Evolutionary conservation across 2,113 vertebrate species (phyloP).

Genomic region (Sapajus apella): DNA sequence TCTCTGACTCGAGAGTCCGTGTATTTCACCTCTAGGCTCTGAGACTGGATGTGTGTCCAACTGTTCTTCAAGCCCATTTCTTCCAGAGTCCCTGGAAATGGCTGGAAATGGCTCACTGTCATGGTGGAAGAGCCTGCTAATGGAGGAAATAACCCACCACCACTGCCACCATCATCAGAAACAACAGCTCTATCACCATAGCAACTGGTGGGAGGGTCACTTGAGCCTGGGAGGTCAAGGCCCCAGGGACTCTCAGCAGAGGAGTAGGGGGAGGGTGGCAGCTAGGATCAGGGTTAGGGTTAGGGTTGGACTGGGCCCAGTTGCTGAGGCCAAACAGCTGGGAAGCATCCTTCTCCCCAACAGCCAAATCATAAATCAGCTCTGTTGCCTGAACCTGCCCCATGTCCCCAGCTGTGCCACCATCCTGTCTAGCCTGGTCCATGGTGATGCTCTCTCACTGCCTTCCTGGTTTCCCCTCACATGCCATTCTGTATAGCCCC

Average conservation of each 20-base stretch:
- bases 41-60: background rate
- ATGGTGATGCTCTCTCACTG: accelerated
- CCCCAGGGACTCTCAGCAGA: too few species aligned
- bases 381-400: too few species aligned
- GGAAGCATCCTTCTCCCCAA: background rate
- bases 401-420: accelerated
- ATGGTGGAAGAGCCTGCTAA: too few species aligned
- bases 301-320: background rate
- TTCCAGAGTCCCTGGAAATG: background rate
- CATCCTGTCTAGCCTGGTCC: background rate
- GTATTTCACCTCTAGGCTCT: background rate
- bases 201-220: too few species aligned
- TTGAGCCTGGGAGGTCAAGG: too few species aligned
- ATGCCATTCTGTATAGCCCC: accelerated
- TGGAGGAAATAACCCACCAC: too few species aligned
- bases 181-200: too few species aligned
- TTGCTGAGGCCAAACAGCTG: background rate
- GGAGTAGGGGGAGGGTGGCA: too few species aligned
- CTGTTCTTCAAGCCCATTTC: background rate
- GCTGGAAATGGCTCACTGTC: background rate
- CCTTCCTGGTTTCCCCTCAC: background rate
- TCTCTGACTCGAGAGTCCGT: background rate
- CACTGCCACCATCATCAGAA: too few species aligned
- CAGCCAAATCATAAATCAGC: background rate
- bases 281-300: too few species aligned